Conservation (phyloP, 2,888 invertebrate species). For the Synergus itoensis region DNA sequence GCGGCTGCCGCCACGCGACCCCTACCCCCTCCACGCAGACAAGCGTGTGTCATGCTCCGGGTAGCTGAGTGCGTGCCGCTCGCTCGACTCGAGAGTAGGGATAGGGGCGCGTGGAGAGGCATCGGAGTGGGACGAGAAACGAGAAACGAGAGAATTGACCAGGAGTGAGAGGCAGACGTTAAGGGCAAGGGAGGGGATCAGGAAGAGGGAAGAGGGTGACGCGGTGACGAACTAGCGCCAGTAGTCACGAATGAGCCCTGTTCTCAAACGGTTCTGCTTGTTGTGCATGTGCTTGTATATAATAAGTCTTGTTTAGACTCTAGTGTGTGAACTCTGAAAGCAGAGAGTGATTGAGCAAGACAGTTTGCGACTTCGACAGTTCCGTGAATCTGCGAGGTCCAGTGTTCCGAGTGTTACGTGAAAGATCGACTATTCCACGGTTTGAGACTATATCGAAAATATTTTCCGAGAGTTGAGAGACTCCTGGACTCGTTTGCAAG, state of each 20-base stretch:
- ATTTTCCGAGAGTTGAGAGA: too few species aligned
- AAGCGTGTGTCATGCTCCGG: constrained; percentile 75
- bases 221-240: constrained; percentile 40
- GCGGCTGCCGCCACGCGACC: constrained; percentile 71
- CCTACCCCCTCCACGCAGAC: constrained; percentile 66
- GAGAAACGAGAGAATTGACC: constrained; percentile 51
- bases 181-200: constrained; percentile 2
- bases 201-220: constrained; percentile 32
- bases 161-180: constrained; percentile 47
- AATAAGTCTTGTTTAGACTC: neutral
- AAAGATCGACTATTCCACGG: neutral
- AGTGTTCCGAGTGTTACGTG: neutral
- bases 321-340: neutral
- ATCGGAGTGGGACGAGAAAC: constrained; percentile 56
- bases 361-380: neutral
- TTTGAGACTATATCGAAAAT: too few species aligned
- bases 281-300: neutral
- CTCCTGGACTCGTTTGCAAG: too few species aligned
- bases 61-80: constrained; percentile 71
- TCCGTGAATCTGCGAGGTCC: too few species aligned
- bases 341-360: constrained; percentile 17
- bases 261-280: neutral
- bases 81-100: constrained; percentile 62
- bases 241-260: constrained; percentile 31
- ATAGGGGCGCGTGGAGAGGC: constrained; percentile 70